Evolutionary conservation across 2,797 vertebrate genomes (phyloP).

Genomic region (Sardinella longiceps): DNA sequence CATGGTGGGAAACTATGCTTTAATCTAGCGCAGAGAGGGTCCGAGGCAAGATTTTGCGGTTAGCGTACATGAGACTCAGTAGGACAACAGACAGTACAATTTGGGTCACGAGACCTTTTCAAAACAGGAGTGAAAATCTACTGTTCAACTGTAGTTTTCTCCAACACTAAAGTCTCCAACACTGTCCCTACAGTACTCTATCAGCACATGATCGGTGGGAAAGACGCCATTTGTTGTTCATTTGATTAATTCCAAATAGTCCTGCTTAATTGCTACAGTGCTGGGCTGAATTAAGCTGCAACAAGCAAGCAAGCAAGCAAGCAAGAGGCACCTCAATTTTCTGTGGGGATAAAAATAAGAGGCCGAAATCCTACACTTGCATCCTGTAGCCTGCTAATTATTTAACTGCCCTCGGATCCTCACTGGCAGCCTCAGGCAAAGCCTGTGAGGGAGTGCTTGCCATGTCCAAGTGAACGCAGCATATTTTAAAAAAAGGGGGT

Average conservation of each 20-base stretch:
- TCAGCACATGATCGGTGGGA: slow-evolving; percentile 9
- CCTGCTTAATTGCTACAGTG: slow-evolving; percentile 62
- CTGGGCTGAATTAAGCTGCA: slow-evolving; percentile 59
- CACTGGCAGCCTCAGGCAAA: slow-evolving; percentile 10
- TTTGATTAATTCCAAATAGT: slow-evolving; percentile 66
- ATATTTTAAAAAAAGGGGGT: neutral
- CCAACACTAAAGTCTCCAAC: neutral
- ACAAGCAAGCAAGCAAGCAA: slow-evolving; percentile 38
- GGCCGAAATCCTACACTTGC: slow-evolving; percentile 55
- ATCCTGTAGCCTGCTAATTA: slow-evolving; percentile 50
- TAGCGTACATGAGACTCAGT: neutral
- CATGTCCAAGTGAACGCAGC: neutral
- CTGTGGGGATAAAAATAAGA: slow-evolving; percentile 50
- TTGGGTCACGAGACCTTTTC: neutral
- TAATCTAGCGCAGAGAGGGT: neutral
- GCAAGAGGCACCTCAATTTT: slow-evolving; percentile 55
- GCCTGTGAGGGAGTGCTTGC: neutral
- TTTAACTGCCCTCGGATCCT: slow-evolving; percentile 27
- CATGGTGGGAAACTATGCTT: slow-evolving; percentile 8
- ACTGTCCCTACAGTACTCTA: neutral
- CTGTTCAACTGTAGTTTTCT: neutral
- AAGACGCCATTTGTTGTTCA: slow-evolving; percentile 54
- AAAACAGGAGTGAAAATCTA: neutral
- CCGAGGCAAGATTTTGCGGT: neutral
- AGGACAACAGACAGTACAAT: neutral